Conservation (phyloP, 1,140 invertebrate genomes). For the Pseudomyrmex gracilis region DNA sequence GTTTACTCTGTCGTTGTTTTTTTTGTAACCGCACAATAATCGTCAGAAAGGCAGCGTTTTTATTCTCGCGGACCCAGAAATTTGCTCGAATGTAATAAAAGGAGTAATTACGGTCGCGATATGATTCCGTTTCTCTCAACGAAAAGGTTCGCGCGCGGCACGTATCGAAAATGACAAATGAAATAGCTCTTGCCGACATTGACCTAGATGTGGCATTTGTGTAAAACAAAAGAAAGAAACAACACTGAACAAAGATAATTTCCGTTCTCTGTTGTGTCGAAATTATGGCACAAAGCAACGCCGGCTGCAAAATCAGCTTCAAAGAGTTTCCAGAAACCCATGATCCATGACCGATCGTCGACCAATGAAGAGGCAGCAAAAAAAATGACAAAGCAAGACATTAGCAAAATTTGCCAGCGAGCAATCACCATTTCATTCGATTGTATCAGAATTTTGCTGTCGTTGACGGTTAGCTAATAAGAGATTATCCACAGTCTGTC, state of each 20-base stretch:
- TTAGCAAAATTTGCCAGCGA: conserved; percentile 23
- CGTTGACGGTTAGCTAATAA: not conserved
- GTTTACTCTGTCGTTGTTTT: conserved; percentile 9
- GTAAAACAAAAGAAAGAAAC: conserved; percentile 3
- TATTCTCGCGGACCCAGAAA: conserved; percentile 1
- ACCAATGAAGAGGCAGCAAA: not conserved
- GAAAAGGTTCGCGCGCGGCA: conserved; percentile 49
- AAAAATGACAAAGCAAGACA: not conserved
- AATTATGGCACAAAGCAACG: conserved; percentile 23
- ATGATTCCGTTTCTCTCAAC: conserved; percentile 21
- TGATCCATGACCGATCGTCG: not conserved
- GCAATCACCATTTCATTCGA: conserved; percentile 2
- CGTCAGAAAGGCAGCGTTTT: conserved; percentile 13
- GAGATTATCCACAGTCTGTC: not conserved
- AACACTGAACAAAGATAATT: conserved; percentile 21
- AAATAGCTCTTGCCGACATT: conserved; percentile 49
- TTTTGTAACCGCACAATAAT: not conserved
- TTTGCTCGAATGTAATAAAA: conserved; percentile 36
- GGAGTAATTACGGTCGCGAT: conserved; percentile 26
- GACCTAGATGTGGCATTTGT: conserved; percentile 54
- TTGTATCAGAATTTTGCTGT: not conserved
- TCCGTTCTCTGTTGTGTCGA: conserved; percentile 26
- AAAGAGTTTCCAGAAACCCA: conserved; percentile 26
- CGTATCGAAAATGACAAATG: conserved; percentile 45
- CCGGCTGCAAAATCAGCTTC: not conserved